These are phyloP conservation scores for Channa argus DNA, from an alignment of 2,113 vertebrate species.

Conservation along the genomic window DNA sequence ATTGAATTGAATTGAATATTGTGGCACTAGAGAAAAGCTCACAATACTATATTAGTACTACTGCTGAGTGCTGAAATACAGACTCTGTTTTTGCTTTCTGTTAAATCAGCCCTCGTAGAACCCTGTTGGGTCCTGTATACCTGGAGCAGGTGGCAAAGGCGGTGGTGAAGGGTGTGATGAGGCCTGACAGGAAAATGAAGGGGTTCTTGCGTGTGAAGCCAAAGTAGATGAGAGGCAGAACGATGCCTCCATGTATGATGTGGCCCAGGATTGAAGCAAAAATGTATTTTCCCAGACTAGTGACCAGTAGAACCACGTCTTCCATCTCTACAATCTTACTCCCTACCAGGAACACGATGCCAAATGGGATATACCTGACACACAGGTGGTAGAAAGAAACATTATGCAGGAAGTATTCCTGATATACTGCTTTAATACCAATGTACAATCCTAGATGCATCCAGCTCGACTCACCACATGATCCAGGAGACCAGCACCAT, in stretches of 20 bases:
- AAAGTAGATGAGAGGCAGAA: constrained; percentile 96
- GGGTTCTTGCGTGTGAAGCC: constrained; percentile 93
- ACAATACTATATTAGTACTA: too few relatives aligned
- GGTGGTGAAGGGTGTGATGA: constrained; percentile 94
- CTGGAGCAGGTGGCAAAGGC: constrained; percentile 98
- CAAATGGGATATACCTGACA: constrained; percentile 95
- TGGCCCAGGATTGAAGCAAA: constrained; percentile 97
- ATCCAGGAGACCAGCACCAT: constrained; percentile 99
- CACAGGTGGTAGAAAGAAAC: not conserved
- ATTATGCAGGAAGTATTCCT: too few relatives aligned
- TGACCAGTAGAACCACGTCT: constrained; percentile 90
- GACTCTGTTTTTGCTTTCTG: not conserved
- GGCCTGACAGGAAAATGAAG: constrained; percentile 92
- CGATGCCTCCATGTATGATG: constrained; percentile 92
- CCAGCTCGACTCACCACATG: constrained; percentile 91
- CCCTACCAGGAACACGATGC: constrained; percentile 97
- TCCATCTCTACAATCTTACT: constrained; percentile 99
- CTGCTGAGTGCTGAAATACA: too few relatives aligned
- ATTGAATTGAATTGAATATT: too few relatives aligned
- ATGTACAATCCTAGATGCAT: not conserved
- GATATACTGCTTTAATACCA: too few relatives aligned
- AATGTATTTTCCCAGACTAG: constrained; percentile 97
- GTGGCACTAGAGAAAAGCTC: too few relatives aligned
- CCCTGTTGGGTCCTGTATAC: constrained; percentile 70
- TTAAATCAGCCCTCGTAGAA: not conserved